These are phyloP conservation scores for Bombus confusus DNA, from an alignment of 1,140 invertebrate genomes.

Conservation along the genomic window DNA sequence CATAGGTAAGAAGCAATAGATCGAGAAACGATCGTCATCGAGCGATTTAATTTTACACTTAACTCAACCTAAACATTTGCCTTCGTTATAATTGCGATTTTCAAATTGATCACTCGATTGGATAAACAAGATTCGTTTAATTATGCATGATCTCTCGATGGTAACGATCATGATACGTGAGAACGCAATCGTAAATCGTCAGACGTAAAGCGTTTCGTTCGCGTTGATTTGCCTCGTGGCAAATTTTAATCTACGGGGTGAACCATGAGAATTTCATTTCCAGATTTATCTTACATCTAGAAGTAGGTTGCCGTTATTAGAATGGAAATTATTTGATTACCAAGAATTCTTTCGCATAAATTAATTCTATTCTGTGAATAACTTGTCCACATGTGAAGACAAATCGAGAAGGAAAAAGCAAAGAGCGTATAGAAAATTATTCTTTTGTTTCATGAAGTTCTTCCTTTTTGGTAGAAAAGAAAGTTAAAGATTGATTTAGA, in stretches of 20 bases:
- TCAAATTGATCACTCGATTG: not conserved
- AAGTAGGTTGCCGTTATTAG: not conserved
- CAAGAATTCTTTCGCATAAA: not conserved
- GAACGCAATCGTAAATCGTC: not conserved
- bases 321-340: not conserved
- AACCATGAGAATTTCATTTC: not conserved
- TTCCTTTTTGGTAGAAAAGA: no score
- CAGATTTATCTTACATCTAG: not conserved
- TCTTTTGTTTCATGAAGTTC: no score
- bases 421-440: no score
- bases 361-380: no score
- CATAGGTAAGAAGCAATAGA: no score
- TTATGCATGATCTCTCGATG: not conserved
- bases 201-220: not conserved
- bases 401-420: no score
- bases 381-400: no score
- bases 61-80: conserved; percentile 2
- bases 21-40: no score
- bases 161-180: not conserved
- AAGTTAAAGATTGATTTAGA: no score
- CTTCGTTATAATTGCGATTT: not conserved
- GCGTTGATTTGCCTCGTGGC: not conserved
- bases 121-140: conserved; percentile 19
- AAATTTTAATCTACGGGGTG: not conserved
- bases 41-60: no score